These are phyloP conservation scores for Archilochus colubris DNA, from an alignment of 2,113 vertebrate genomes.

Conservation along the genomic window DNA sequence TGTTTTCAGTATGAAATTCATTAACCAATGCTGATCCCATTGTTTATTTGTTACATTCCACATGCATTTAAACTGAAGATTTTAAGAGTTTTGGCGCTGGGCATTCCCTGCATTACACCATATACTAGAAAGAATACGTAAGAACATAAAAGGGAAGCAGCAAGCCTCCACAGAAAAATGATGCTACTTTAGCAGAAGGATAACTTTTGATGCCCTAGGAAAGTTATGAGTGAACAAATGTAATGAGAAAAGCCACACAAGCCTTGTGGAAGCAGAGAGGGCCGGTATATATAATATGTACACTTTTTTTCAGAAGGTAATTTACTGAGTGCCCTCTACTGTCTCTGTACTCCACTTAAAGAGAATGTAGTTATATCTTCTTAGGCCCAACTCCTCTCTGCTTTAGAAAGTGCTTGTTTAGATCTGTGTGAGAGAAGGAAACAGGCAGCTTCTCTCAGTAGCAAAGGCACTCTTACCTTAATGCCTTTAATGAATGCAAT, in stretches of 20 bases:
- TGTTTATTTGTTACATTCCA: neutral
- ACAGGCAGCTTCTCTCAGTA: neutral
- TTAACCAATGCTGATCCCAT: neutral
- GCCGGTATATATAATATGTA: neutral
- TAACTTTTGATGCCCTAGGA: neutral
- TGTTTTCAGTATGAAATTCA: neutral
- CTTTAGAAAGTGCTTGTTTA: neutral
- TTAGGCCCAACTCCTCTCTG: neutral
- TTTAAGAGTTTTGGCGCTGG: neutral
- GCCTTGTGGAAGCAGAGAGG: neutral
- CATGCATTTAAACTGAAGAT: neutral
- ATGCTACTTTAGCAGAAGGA: neutral
- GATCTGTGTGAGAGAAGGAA: neutral
- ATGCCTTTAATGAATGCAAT: neutral
- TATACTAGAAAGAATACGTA: neutral
- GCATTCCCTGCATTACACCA: neutral
- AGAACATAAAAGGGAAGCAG: neutral
- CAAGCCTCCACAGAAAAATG: neutral
- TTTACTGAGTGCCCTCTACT: neutral
- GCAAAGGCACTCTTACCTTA: neutral
- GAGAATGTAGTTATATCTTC: neutral
- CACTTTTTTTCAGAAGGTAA: neutral
- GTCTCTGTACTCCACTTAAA: neutral
- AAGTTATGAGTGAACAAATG: neutral
- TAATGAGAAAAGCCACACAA: neutral